These are phyloP conservation scores for Linhomoeus sp. DNA, from an alignment of 2,888 invertebrate genomes.

Conservation along the genomic window DNA sequence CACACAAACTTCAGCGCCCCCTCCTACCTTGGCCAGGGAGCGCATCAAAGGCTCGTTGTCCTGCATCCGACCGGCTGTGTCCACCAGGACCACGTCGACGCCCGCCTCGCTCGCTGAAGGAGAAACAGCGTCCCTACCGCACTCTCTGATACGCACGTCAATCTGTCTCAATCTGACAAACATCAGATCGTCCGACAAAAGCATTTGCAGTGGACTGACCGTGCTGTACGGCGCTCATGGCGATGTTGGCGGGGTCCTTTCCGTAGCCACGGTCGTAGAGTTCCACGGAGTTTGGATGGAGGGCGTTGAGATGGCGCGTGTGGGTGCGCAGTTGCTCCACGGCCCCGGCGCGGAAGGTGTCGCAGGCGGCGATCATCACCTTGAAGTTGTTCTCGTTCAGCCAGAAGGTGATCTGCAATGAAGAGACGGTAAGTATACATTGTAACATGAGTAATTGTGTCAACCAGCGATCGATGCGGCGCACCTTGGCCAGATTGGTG, in stretches of 20 bases:
- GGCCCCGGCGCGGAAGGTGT: constrained; percentile 84
- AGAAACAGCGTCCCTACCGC: constrained; percentile 89
- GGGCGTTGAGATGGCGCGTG: constrained; percentile 66
- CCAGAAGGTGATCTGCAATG: constrained; percentile 82
- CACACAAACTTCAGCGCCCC: no score
- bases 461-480: no score
- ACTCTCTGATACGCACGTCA: no score
- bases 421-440: no score
- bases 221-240: constrained; percentile 80
- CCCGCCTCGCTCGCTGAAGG: constrained; percentile 46
- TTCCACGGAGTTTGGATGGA: constrained; percentile 53
- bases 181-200: no score
- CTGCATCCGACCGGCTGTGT: constrained; percentile 99
- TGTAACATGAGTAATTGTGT: no score
- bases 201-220: constrained; percentile 70
- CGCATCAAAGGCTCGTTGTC: constrained; percentile 98
- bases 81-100: constrained; percentile 81
- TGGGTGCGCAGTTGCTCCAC: constrained; percentile 95
- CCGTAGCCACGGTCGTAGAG: constrained; percentile 94
- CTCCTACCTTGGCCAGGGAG: constrained; percentile 68
- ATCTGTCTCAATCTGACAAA: no score
- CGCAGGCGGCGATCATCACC: constrained; percentile 93
- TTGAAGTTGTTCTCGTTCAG: constrained; percentile 85
- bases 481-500: constrained; percentile 79
- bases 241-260: constrained; percentile 97